Evolutionary conservation across 2,113 vertebrate genomes (phyloP).

Genomic region (Trinectes maculatus): DNA sequence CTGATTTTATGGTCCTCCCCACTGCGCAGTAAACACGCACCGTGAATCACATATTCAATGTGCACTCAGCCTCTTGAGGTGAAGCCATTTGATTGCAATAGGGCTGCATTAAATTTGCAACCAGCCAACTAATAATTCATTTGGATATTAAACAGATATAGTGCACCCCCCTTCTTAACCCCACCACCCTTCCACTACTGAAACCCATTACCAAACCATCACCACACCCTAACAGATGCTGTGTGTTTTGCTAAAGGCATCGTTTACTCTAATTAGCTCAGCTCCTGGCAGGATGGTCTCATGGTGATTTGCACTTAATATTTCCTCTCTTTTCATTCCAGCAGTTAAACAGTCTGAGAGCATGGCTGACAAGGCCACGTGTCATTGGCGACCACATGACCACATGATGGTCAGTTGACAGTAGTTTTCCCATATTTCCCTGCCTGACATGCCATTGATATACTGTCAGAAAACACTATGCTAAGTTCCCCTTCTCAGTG

Average conservation of each 20-base stretch:
- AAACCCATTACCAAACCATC: slow-evolving; percentile 1
- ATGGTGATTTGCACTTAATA: slow-evolving; percentile 47
- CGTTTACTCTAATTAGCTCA: slow-evolving; percentile 52
- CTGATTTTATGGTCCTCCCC: slow-evolving; percentile 6
- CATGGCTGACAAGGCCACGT: slow-evolving; percentile 6
- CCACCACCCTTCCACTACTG: background rate
- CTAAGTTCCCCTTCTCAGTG: slow-evolving; percentile 40
- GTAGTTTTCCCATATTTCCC: slow-evolving; percentile 4
- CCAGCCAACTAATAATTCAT: slow-evolving; percentile 28
- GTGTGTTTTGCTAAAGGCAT: slow-evolving; percentile 53
- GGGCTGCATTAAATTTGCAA: slow-evolving; percentile 14
- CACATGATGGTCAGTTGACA: slow-evolving; percentile 26
- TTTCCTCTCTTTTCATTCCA: slow-evolving; percentile 35
- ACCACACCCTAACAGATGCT: slow-evolving; percentile 2
- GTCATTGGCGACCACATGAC: slow-evolving; percentile 42
- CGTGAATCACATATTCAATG: background rate
- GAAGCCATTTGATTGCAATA: slow-evolving; percentile 21
- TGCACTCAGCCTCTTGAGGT: slow-evolving; percentile 15
- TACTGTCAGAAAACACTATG: slow-evolving; percentile 18
- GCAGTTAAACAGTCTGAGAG: slow-evolving; percentile 10
- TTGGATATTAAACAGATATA: slow-evolving; percentile 28
- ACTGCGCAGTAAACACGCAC: slow-evolving; percentile 2
- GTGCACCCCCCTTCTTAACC: slow-evolving; percentile 26
- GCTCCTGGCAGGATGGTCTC: slow-evolving; percentile 29
- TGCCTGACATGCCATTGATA: slow-evolving; percentile 17